phyloP scores from a whole-genome alignment of 1,140 invertebrate genomes.

The Berghia stephanieae region DNA sequence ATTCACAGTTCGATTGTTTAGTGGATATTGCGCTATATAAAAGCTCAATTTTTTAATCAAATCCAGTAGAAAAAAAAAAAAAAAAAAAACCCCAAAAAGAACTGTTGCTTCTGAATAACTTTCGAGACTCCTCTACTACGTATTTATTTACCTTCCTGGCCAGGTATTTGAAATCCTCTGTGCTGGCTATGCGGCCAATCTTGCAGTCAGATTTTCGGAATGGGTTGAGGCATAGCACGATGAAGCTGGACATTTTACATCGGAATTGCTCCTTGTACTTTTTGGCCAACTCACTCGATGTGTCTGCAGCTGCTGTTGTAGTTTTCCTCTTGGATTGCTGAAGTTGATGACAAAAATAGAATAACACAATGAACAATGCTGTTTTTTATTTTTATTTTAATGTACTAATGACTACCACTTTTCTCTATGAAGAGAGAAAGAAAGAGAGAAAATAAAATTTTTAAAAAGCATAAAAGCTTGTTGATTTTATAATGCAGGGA shows the following conservation, averaged over 20 bases:
- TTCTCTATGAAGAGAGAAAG: no score
- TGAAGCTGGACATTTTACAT: slow-evolving; percentile 83
- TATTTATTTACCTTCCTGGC: slow-evolving; percentile 83
- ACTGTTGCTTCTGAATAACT: not conserved
- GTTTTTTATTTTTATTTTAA: no score
- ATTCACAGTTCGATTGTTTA: no score
- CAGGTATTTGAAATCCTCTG: slow-evolving; percentile 94
- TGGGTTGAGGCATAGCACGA: slow-evolving; percentile 89
- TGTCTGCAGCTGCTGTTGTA: slow-evolving; percentile 68
- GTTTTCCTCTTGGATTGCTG: slow-evolving; percentile 70
- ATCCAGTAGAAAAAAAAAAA: not conserved
- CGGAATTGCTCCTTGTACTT: slow-evolving; percentile 88
- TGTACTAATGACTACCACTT: no score
- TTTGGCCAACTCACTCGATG: slow-evolving; percentile 65
- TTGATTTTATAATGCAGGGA: no score
- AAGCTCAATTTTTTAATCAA: no score
- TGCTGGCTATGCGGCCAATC: slow-evolving; percentile 84
- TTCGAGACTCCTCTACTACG: not conserved
- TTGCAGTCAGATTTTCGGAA: slow-evolving; percentile 87
- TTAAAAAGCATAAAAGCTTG: no score
- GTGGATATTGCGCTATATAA: no score
- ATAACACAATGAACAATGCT: not conserved
- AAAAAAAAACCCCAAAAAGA: not conserved
- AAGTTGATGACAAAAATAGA: slow-evolving; percentile 13
- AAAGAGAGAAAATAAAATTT: no score